Base-by-base conservation (phyloP, 1,140 invertebrate genomes). In the Pogonomyrmex californicus region DNA sequence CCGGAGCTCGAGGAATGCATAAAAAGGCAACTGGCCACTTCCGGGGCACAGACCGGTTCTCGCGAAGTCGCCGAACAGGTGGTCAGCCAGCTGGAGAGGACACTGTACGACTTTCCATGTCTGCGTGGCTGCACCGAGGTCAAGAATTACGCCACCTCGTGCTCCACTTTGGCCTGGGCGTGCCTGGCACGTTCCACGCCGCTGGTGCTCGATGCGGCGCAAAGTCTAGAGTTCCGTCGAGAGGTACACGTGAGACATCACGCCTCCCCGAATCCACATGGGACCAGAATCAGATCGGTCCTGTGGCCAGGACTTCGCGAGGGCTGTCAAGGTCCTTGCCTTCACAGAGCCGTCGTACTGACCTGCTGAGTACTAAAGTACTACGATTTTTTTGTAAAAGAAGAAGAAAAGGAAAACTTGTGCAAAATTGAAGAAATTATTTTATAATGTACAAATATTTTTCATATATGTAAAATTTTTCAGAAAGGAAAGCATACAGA, bases 41-140 rank as follows among this genome's bases (percentile, higher is more conserved):
- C 89, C 66, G 94, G 93, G 0, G 90, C 89, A 12, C 86, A 88
- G 47, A 93, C 89, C 86, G 94, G 94, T 73, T 91, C 88, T 30
- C 88, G 82, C 1, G 91, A 94, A 78, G 94, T 94, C 49, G 91
- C 91, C 56, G 88, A 92, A 76, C 94, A 93, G 71, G 93, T 94
- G 78, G 87, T 94, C 70, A 87, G 6, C 36, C 94, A 94, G 62
- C 77, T 94, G 49, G 89, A 93, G 65, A 92, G 91, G 41, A 98
- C 97, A 2, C 93, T 98, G 23, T 97, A 97, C 91, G 97, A 98
- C 93, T 98, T 98, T 92, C 97, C 97, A 4, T 97, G 96, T 91
- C 94, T 98, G 10, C 97, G 96, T 91, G 92, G 93, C 12, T 97
- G 97, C 91, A 89, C 95, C 30, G 96, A 96, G 62, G 94, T 98